phyloP scores from a whole-genome alignment of 1,140 invertebrate species.

The Hormaphis cornu region DNA sequence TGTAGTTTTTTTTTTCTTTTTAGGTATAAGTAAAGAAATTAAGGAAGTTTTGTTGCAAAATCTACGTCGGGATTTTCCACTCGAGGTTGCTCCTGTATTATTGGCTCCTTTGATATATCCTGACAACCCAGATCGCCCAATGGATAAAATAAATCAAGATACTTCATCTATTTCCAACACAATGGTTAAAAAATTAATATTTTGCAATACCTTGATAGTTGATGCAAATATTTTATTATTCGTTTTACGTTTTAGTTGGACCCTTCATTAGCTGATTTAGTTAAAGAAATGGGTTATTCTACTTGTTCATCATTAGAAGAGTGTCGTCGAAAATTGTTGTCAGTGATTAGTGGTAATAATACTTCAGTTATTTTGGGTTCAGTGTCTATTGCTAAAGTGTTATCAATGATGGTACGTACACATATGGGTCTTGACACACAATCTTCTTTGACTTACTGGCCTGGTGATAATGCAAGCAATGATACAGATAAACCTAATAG shows the following conservation, averaged over 20 bases:
- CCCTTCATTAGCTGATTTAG: conserved; percentile 66
- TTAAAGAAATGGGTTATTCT: conserved; percentile 79
- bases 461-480: conserved; percentile 34
- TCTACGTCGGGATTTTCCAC: conserved; percentile 75
- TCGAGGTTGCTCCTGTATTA: conserved; percentile 75
- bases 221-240: too few relatives aligned
- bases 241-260: conserved; percentile 46
- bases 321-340: conserved; percentile 71
- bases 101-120: conserved; percentile 78
- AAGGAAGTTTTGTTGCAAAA: conserved; percentile 70
- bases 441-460: conserved; percentile 34
- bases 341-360: conserved; percentile 64
- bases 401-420: conserved; percentile 77
- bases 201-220: neutral
- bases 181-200: conserved; percentile 42
- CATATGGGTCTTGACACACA: conserved; percentile 61
- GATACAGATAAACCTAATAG: conserved; percentile 36
- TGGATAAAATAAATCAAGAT: conserved; percentile 49
- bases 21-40: conserved; percentile 56
- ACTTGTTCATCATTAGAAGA: conserved; percentile 82
- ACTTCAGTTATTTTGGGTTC: conserved; percentile 41
- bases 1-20: conserved; percentile 38
- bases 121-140: conserved; percentile 60
- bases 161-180: conserved; percentile 49
- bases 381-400: conserved; percentile 68